Evolutionary conservation across 1,140 invertebrate genomes (phyloP).

Genomic region (Drosophila grimshawi): DNA sequence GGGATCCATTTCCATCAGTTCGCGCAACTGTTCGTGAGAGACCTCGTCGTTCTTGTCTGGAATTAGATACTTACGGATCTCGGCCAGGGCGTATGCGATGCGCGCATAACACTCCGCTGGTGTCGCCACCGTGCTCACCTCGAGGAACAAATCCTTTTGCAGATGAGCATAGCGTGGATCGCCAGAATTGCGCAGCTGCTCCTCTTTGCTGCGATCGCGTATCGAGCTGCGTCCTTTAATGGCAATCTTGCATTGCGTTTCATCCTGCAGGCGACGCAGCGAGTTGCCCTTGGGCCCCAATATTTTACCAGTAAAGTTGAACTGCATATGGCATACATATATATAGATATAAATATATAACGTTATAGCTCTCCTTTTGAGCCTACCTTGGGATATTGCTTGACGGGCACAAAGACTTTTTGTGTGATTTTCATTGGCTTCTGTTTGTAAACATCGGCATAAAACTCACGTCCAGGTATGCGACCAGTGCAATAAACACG

Average conservation of each 20-base stretch:
- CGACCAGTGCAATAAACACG: conserved; percentile 77
- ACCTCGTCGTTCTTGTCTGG: conserved; percentile 86
- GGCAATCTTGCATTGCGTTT: conserved; percentile 96
- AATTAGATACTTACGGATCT: conserved; percentile 90
- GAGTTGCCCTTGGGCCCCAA: conserved; percentile 96
- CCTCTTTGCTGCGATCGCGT: conserved; percentile 95
- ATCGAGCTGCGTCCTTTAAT: conserved; percentile 95
- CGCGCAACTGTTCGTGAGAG: conserved; percentile 78
- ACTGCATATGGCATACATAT: conserved; percentile 86
- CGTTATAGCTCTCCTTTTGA: neutral
- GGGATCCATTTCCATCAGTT: conserved; percentile 82
- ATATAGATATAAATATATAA: neutral
- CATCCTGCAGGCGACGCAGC: conserved; percentile 94
- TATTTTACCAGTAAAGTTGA: conserved; percentile 97
- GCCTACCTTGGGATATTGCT: conserved; percentile 92
- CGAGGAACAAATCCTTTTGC: conserved; percentile 94
- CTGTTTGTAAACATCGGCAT: conserved; percentile 85
- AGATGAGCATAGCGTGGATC: conserved; percentile 95
- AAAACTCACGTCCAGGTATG: conserved; percentile 76
- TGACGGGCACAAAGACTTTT: conserved; percentile 91
- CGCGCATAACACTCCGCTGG: conserved; percentile 94
- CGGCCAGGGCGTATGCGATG: conserved; percentile 92
- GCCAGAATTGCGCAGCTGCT: conserved; percentile 91
- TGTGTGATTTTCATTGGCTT: conserved; percentile 92
- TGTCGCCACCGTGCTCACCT: conserved; percentile 93